These are phyloP conservation scores for Cryptoleucopteryx plumbea DNA, from an alignment of 2,113 vertebrate genomes.

Conservation along the genomic window DNA sequence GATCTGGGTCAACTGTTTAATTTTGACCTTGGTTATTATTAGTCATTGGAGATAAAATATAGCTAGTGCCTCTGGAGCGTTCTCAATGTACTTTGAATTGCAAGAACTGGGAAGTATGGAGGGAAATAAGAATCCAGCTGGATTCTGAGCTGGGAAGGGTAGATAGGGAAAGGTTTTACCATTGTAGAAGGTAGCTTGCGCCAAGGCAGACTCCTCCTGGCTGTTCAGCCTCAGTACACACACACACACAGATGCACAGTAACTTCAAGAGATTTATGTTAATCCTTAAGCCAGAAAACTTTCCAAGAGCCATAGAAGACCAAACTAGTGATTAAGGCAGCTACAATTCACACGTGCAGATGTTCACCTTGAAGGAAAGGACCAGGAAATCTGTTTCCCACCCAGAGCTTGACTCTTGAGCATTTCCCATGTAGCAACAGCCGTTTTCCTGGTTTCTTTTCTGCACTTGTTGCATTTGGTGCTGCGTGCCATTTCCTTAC, in stretches of 20 bases:
- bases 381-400: neutral
- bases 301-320: neutral
- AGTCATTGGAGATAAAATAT: slow-evolving; percentile 50
- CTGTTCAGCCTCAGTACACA: neutral
- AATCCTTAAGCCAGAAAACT: neutral
- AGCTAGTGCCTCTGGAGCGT: neutral
- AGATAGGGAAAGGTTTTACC: neutral
- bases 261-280: neutral
- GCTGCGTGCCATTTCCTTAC: neutral
- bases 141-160: neutral
- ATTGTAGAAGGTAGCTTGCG: neutral
- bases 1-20: slow-evolving; percentile 59
- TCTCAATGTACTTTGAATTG: neutral
- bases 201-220: fast-evolving
- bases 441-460: neutral
- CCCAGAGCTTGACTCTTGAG: neutral
- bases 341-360: neutral
- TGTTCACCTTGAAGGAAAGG: neutral
- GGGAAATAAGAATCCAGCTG: neutral
- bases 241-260: neutral
- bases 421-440: neutral
- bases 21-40: slow-evolving; percentile 54
- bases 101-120: neutral
- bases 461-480: neutral
- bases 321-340: neutral